Base-by-base conservation (phyloP, 1,140 invertebrate genomes). In the Ceratitis capitata region DNA sequence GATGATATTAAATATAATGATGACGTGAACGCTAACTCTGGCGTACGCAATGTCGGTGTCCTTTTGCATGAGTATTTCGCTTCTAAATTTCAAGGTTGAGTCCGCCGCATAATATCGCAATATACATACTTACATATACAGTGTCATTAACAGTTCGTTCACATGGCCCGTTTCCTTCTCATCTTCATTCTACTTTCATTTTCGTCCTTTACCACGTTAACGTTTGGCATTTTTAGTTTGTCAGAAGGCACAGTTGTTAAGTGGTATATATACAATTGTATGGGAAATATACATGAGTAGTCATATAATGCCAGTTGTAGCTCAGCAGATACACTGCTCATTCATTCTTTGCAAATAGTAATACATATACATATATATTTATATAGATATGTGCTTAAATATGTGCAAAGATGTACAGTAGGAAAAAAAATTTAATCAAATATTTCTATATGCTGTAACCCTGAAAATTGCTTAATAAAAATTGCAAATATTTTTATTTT, bases 101-200 rank as follows among this genome's bases (percentile, higher is more conserved):
- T 42, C 61, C 85, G 85, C 32, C 42, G 35, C 58, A 82, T 49
- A 42, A 47, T 78, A 61, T 42, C 85, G 32, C 49, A 29, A 42
- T 49, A 74, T n/a, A n/a, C n/a, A n/a, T n/a, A n/a, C n/a, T n/a
- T n/a, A n/a, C n/a, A n/a, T n/a, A n/a, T 82, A 23, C 85, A 82
- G 74, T 85, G 85, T 82, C 85, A 85, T 85, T 53, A 82, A 82
- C 64, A 85, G 85, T 82, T 85, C 39, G 85, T 83, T 61, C 49
- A 61, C 74, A 82, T 82, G 39, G 29, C 39, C 56, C 49, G 69
- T 78, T 78, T 78, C 69, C 42, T 78, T 78, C 69, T 78, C 42
- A 78, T 42, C 42, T 78, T 78, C 69, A 78, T 78, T 39, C 69
- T 78, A 78, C 69, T 78, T 78, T 78, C 69, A 26, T 26, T 78